Conservation (phyloP, 1,140 invertebrate genomes). For the Metaphire vulgaris region DNA sequence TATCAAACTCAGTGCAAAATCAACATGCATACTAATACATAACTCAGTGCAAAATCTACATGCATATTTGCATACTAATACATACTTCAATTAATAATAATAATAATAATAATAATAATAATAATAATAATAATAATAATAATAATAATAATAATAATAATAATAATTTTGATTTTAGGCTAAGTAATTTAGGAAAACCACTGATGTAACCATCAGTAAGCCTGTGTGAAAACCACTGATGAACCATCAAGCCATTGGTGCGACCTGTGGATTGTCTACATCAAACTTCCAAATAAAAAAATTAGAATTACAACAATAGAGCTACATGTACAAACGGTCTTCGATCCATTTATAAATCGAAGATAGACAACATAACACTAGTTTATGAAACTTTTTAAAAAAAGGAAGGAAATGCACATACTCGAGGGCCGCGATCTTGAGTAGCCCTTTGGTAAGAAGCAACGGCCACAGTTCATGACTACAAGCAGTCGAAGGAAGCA, state of each 20-base stretch:
- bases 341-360: too few species aligned
- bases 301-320: too few species aligned
- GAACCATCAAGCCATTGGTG: too few species aligned
- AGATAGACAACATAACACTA: too few species aligned
- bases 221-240: too few species aligned
- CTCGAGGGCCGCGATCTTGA: constrained; percentile 52
- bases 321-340: too few species aligned
- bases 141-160: constrained; percentile 19
- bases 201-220: too few species aligned
- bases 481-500: constrained; percentile 44
- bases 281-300: too few species aligned
- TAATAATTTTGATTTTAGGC: neutral
- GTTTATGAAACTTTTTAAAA: too few species aligned
- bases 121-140: neutral
- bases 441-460: constrained; percentile 49
- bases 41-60: neutral
- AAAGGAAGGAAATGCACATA: constrained; percentile 34
- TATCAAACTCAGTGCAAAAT: neutral
- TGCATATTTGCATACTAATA: neutral
- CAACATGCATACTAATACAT: neutral
- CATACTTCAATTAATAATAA: neutral
- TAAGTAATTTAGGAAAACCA: constrained; percentile 1
- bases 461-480: constrained; percentile 52
- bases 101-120: neutral
- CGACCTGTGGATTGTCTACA: too few species aligned